phyloP scores from a whole-genome alignment of 2,888 invertebrate species.

The Timema cristinae region DNA sequence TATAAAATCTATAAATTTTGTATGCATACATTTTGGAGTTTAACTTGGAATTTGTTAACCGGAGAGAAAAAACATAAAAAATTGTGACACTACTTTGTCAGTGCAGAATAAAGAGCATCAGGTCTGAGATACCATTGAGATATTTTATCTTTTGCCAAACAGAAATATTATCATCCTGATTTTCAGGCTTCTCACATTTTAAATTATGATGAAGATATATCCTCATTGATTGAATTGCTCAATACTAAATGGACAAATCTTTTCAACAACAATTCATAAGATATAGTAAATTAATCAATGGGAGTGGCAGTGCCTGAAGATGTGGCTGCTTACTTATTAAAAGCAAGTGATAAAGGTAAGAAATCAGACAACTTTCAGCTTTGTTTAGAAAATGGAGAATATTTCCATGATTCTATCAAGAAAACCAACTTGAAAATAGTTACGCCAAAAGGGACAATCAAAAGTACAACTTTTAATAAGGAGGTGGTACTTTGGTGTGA shows the following conservation, averaged over 20 bases:
- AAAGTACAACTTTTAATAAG: not conserved
- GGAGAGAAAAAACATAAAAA: too few relatives aligned
- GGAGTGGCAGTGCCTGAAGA: not conserved
- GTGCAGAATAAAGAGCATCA: too few relatives aligned
- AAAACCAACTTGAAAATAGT: not conserved
- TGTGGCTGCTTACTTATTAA: not conserved
- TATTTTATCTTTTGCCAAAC: not conserved
- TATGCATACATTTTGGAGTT: too few relatives aligned
- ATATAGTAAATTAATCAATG: not conserved
- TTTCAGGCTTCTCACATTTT: conserved; percentile 4
- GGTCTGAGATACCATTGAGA: too few relatives aligned
- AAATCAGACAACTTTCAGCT: not conserved
- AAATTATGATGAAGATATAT: not conserved
- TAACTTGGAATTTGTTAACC: too few relatives aligned
- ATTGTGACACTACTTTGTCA: too few relatives aligned
- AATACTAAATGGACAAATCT: not conserved
- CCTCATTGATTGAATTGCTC: not conserved
- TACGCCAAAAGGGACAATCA: not conserved
- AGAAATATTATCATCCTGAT: conserved; percentile 9
- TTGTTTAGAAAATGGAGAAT: not conserved
- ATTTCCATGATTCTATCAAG: not conserved
- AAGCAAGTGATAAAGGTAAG: not conserved
- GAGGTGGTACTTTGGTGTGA: not conserved
- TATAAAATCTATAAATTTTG: too few relatives aligned
- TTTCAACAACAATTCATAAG: not conserved